Evolutionary conservation across 2,113 vertebrate genomes (phyloP).

Genomic region (Lepus americanus): DNA sequence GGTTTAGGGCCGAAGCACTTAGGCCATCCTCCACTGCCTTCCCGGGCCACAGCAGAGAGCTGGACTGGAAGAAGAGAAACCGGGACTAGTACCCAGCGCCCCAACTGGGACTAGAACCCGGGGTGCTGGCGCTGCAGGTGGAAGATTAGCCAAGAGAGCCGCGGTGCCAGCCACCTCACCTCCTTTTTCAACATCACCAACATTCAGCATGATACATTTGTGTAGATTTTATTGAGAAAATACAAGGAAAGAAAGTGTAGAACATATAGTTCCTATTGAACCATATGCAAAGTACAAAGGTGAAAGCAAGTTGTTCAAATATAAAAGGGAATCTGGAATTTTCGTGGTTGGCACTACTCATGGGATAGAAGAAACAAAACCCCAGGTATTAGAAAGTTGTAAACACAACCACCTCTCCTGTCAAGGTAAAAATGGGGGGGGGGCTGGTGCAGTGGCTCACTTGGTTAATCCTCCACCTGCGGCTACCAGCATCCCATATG

Average conservation of each 20-base stretch:
- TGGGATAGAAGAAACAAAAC: not conserved
- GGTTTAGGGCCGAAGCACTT: too few relatives aligned
- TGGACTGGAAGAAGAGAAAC: too few relatives aligned
- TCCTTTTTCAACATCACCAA: not conserved
- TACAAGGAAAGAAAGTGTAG: not conserved
- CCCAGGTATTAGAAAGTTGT: not conserved
- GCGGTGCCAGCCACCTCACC: too few relatives aligned
- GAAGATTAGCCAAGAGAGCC: too few relatives aligned
- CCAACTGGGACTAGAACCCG: too few relatives aligned
- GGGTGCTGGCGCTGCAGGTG: too few relatives aligned
- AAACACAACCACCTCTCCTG: not conserved
- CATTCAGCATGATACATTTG: not conserved
- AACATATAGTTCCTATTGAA: not conserved
- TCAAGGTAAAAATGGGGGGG: not conserved
- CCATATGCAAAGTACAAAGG: not conserved
- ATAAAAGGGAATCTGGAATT: not conserved
- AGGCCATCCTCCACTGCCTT: too few relatives aligned
- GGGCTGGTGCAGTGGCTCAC: too few relatives aligned
- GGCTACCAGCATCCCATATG: too few relatives aligned
- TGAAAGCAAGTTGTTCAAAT: slow-evolving; percentile 17
- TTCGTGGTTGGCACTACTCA: not conserved
- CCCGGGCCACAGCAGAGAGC: too few relatives aligned
- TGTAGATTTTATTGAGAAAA: not conserved
- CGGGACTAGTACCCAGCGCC: too few relatives aligned
- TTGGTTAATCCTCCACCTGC: too few relatives aligned